Conservation (phyloP, 2,888 invertebrate genomes). For the Notodonta ziczac region DNA sequence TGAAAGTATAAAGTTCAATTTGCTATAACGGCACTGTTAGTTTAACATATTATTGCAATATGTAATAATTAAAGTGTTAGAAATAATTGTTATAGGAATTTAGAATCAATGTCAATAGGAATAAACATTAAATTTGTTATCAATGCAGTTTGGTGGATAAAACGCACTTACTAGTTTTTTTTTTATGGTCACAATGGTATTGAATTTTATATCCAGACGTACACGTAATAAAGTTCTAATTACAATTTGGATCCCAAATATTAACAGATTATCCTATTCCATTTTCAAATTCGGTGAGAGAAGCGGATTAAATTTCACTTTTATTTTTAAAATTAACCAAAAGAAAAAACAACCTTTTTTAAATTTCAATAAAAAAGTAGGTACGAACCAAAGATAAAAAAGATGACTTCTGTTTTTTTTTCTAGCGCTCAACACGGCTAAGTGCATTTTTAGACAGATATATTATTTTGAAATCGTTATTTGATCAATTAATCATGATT, state of each 20-base stretch:
- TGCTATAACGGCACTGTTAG: not conserved
- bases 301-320: not conserved
- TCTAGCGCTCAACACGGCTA: not conserved
- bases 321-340: not conserved
- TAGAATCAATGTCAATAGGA: not conserved
- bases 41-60: not conserved
- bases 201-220: not conserved
- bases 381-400: not conserved
- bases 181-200: not conserved
- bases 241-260: not conserved
- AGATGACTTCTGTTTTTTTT: not conserved
- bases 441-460: not conserved
- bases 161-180: too few relatives aligned
- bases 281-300: not conserved
- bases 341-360: not conserved
- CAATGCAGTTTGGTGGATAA: not conserved
- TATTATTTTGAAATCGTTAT: not conserved
- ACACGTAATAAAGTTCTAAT: not conserved
- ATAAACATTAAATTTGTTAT: conserved; percentile 1
- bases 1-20: not conserved
- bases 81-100: not conserved
- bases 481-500: not conserved
- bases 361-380: not conserved
- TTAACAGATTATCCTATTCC: not conserved
- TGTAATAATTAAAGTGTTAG: not conserved